Evolutionary conservation across 2,888 invertebrate genomes (phyloP), one percentile per base, ranked within the genome.

Genomic region (Thyatira batis): DNA sequence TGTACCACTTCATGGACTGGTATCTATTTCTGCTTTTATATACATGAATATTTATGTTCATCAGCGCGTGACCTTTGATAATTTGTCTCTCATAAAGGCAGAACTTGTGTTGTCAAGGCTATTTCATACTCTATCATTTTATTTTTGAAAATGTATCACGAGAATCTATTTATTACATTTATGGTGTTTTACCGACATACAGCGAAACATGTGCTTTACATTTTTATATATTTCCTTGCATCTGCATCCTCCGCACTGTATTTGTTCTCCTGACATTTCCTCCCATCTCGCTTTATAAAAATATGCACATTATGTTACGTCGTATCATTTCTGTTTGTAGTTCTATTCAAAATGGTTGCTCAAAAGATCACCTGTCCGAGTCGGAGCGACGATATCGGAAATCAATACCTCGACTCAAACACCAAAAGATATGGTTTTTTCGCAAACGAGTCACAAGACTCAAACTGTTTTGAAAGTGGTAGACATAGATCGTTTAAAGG

Each of bases 301-400:
- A 83, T 85, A 84, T 88, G 85, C 87, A 89, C 90, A 88, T 88
- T 89, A 84, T 87, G 92, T 92, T 90, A 92, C 89, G 91, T 90
- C 92, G 85, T 90, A 84, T 90, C 89, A 87, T 92, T 92, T 92
- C 81, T 92, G 85, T 92, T 92, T 91, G 91, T 92, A 92, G 92
- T 92, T 91, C 89, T 91, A 89, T 91, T 82, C 92, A 92, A 92
- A 92, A 92, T 92, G 92, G 92, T 92, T 89, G 84, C 91, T 87
- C 87, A 87, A 91, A 92, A 87, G 84, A 85, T 87, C 90, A 87
- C 83, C 90, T 85, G 89, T 89, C 87, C 90, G 87, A 84, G 87
- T 87, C 85, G 89, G 84, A 88, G 89, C 85, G 89, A 89, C 87
- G 85, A 84, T 89, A 85, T 85, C 89, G 89, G 88, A 88, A 85